Conservation (phyloP, 1,140 invertebrate genomes). For the Hyphantria cunea region DNA sequence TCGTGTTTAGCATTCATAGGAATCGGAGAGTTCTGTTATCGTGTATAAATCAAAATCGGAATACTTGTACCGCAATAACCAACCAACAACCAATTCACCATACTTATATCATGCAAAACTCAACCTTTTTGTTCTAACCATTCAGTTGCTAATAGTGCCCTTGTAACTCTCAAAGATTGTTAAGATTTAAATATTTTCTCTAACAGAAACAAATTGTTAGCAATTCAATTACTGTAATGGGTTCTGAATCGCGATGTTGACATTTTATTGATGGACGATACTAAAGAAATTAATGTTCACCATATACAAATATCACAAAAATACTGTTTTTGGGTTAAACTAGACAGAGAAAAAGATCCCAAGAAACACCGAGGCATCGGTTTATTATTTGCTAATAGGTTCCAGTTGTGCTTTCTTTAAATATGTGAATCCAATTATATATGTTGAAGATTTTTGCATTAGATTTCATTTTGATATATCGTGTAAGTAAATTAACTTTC, state of each 20-base stretch:
- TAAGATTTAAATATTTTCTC: conserved; percentile 40
- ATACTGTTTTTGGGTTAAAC: too few relatives aligned
- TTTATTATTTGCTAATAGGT: too few relatives aligned
- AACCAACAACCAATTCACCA: neutral
- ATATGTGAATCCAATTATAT: too few relatives aligned
- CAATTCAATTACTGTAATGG: conserved; percentile 52
- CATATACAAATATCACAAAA: too few relatives aligned
- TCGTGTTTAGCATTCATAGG: conserved; percentile 20
- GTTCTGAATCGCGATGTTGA: conserved; percentile 10
- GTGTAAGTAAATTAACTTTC: too few relatives aligned
- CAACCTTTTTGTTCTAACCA: conserved; percentile 5
- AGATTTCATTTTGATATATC: too few relatives aligned
- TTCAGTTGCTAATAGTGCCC: conserved; percentile 8
- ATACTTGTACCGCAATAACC: conserved; percentile 21
- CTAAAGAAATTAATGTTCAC: too few relatives aligned
- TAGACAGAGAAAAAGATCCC: too few relatives aligned
- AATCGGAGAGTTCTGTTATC: conserved; percentile 35
- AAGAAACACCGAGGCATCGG: too few relatives aligned
- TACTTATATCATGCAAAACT: conserved; percentile 12
- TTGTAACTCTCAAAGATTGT: too few relatives aligned
- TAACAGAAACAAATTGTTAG: conserved; percentile 47
- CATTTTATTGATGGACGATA: conserved; percentile 8
- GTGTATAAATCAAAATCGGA: conserved; percentile 51
- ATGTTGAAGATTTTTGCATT: too few relatives aligned
- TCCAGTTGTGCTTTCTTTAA: too few relatives aligned